Evolutionary conservation across 2,113 vertebrate species (phyloP).

Genomic region (Crypturellus undulatus): DNA sequence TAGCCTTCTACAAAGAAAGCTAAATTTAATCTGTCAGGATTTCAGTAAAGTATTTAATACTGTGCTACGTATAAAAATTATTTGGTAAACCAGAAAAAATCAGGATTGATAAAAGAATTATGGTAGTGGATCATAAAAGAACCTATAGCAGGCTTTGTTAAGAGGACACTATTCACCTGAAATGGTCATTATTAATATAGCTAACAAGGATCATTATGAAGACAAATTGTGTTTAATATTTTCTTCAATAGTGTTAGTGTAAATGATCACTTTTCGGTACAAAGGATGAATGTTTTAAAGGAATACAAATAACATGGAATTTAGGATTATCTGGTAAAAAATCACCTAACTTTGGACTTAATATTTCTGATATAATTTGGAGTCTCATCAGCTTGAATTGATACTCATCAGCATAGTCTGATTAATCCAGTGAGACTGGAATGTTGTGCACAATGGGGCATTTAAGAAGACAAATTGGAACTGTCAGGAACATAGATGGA

Average conservation of each 20-base stretch:
- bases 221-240: not conserved
- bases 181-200: not conserved
- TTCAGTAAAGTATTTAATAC: not conserved
- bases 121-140: not conserved
- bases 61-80: not conserved
- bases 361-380: constrained; percentile 3
- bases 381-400: not conserved
- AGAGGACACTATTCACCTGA: not conserved
- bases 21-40: not conserved
- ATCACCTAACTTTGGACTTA: not conserved
- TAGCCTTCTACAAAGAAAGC: not conserved
- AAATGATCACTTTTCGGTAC: constrained; percentile 7
- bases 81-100: constrained; percentile 1
- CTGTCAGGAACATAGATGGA: not conserved
- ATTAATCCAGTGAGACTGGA: constrained; percentile 13
- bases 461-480: constrained; percentile 12
- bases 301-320: not conserved
- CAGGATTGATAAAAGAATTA: constrained; percentile 15
- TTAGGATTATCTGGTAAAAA: not conserved
- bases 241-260: not conserved
- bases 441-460: constrained; percentile 1
- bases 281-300: not conserved
- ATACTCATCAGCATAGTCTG: not conserved
- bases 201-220: not conserved
- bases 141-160: not conserved